Evolutionary conservation across 2,113 vertebrate genomes (phyloP).

Genomic region (Phocoena phocoena): DNA sequence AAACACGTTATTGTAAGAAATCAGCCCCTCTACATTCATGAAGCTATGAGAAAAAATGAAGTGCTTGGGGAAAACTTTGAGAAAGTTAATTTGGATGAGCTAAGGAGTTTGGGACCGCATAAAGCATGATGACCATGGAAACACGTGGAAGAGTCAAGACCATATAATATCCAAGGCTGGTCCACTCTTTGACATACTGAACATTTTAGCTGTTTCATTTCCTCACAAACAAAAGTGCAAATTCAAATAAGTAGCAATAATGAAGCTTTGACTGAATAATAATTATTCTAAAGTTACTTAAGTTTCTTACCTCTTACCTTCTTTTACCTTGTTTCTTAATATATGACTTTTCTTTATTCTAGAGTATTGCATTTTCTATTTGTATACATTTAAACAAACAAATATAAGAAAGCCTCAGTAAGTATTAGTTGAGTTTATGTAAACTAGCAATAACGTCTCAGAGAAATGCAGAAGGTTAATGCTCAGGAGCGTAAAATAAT

Average conservation of each 20-base stretch:
- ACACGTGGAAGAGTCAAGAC: accelerated
- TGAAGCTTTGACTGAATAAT: not conserved
- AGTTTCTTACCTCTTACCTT: not conserved
- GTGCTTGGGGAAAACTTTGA: not conserved
- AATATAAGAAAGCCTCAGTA: not conserved
- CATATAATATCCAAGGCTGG: not conserved
- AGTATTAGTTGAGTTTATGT: not conserved
- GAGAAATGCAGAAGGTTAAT: not conserved
- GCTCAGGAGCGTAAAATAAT: not conserved
- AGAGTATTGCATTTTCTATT: slow-evolving; percentile 21
- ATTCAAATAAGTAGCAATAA: not conserved
- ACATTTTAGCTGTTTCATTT: not conserved
- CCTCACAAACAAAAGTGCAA: not conserved
- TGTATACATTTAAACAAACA: not conserved
- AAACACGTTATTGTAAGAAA: not conserved
- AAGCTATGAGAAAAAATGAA: not conserved
- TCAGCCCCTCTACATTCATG: not conserved
- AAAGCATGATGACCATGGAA: not conserved
- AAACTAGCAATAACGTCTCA: not conserved
- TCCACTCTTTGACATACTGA: not conserved
- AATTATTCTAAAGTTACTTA: not conserved
- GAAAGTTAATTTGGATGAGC: not conserved
- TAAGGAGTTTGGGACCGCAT: not conserved
- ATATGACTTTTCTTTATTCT: not conserved
- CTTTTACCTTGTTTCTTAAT: not conserved